A percentile compares a stretch with the other conserved stretches of the same genome.
phyloP scores from a whole-genome alignment of 1,140 invertebrate species.

The Drosophila orena region DNA sequence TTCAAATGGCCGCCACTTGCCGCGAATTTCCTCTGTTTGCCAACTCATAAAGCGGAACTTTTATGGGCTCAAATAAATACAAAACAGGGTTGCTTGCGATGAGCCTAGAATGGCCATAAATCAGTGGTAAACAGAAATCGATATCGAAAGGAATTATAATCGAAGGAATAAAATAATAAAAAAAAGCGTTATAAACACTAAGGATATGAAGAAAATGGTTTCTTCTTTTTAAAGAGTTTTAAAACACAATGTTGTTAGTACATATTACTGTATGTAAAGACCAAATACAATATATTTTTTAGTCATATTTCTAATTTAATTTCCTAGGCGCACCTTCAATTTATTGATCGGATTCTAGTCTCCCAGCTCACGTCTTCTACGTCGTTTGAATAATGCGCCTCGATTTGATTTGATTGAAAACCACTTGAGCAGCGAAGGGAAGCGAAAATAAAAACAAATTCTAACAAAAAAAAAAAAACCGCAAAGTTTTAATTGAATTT shows the following conservation, averaged over 20 bases:
- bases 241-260: too few relatives aligned
- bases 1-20: slow-evolving; percentile 67
- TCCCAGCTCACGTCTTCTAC: neutral
- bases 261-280: neutral
- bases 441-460: slow-evolving; percentile 56
- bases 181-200: too few relatives aligned
- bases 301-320: slow-evolving; percentile 1
- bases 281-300: too few relatives aligned
- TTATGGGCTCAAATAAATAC: slow-evolving; percentile 40
- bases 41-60: slow-evolving; percentile 66
- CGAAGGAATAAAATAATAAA: neutral
- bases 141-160: neutral
- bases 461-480: slow-evolving; percentile 66
- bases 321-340: slow-evolving; percentile 25
- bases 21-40: slow-evolving; percentile 53
- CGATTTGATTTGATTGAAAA: slow-evolving; percentile 80
- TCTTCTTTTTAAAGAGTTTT: neutral
- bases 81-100: slow-evolving; percentile 14
- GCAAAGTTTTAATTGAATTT: slow-evolving; percentile 83
- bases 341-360: slow-evolving; percentile 33
- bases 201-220: neutral
- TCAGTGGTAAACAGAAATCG: slow-evolving; percentile 7
- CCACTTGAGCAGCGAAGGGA: slow-evolving; percentile 56
- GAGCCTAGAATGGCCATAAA: slow-evolving; percentile 19
- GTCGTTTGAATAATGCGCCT: slow-evolving; percentile 42